Percentiles rank a stretch among this genome's conserved stretches.
Evolutionary conservation across 23 tunicate species (phyloP).

Genomic region (Trididemnum nubilum): DNA sequence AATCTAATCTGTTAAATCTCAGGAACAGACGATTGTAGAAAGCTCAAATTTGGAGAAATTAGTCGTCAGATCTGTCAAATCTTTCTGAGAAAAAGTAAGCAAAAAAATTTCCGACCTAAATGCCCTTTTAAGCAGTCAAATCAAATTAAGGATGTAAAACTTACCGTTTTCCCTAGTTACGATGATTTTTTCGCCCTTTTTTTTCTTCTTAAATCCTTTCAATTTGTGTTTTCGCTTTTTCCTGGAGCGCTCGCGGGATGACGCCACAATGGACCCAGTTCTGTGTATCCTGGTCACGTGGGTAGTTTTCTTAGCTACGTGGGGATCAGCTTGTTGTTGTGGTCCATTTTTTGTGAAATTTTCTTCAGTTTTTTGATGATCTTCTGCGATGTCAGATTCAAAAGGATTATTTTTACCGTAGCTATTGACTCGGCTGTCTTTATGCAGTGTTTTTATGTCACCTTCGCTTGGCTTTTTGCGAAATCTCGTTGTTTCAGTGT

Average conservation of each 20-base stretch:
- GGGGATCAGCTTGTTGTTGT: no score
- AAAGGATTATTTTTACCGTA: not conserved
- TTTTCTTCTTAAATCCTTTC: constrained; percentile 17
- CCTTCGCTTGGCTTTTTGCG: constrained; percentile 4
- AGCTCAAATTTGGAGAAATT: no score
- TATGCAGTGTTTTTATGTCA: not conserved
- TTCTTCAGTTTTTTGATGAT: not conserved
- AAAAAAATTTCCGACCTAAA: no score
- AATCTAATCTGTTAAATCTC: no score
- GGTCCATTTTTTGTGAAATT: not conserved
- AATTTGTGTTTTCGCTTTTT: constrained; percentile 1
- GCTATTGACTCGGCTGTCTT: not conserved
- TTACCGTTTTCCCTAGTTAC: no score
- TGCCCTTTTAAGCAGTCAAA: no score
- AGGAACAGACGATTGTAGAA: no score
- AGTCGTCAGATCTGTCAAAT: no score
- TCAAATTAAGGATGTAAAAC: no score
- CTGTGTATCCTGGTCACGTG: not conserved
- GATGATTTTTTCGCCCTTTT: no score
- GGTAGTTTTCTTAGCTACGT: not conserved
- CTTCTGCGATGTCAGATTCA: no score
- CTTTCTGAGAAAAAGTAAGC: no score
- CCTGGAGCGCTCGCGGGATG: constrained; percentile 17
- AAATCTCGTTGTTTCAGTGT: not conserved
- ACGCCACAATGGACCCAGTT: constrained; percentile 6